Evolutionary conservation across 2,888 invertebrate genomes (phyloP).

Genomic region (Anthophora plumipes): DNA sequence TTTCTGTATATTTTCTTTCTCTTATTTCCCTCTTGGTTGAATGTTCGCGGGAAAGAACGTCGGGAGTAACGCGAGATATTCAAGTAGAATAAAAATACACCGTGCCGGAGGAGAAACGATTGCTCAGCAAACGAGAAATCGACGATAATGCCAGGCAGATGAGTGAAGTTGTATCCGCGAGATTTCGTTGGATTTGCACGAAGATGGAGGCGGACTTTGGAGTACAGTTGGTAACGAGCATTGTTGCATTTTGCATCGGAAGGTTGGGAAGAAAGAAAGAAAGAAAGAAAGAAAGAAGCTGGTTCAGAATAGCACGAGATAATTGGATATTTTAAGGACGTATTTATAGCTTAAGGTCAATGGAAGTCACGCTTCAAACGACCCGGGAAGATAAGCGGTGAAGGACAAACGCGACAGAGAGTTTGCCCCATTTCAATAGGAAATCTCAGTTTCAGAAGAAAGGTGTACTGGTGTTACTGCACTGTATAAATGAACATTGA

Average conservation of each 20-base stretch:
- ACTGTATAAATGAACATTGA: no score
- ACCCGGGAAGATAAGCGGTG: no score
- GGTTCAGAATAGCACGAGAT: conserved; percentile 25
- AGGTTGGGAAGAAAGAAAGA: background rate
- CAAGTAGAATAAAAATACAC: conserved; percentile 11
- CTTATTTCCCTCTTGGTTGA: background rate
- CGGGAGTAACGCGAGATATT: background rate
- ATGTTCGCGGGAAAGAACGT: background rate
- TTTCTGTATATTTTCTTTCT: background rate
- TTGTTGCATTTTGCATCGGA: background rate
- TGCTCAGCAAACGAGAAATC: conserved; percentile 11
- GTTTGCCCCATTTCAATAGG: no score
- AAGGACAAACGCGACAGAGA: no score
- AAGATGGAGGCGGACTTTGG: background rate
- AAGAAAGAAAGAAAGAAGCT: background rate
- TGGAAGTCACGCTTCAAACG: conserved; percentile 10
- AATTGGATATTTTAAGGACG: conserved; percentile 36
- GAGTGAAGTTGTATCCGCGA: background rate
- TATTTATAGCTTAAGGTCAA: conserved; percentile 32
- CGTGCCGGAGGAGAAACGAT: background rate
- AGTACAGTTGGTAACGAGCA: background rate
- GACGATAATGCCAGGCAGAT: conserved; percentile 13
- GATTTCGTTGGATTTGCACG: background rate
- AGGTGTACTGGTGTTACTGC: no score
- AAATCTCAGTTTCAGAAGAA: no score